Percentiles rank a stretch among this genome's conserved stretches.
These are phyloP conservation scores for Phrynosoma blainvillii DNA, from an alignment of 2,113 vertebrate species.

Conservation along the genomic window DNA sequence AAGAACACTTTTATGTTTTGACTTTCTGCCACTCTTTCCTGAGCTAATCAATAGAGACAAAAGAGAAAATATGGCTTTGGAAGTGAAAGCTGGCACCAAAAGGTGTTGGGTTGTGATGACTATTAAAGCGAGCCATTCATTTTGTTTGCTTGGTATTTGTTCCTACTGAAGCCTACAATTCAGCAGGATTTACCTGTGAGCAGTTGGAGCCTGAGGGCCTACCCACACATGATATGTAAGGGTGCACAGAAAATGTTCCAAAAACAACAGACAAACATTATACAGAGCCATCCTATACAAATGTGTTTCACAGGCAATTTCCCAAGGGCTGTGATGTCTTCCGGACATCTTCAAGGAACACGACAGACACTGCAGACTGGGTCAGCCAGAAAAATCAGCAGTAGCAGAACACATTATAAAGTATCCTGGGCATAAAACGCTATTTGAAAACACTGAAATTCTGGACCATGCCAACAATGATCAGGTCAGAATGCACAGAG, in stretches of 20 bases:
- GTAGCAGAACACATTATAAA: too few species aligned
- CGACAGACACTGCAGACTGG: too few species aligned
- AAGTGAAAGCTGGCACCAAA: constrained; percentile 40
- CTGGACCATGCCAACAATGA: too few species aligned
- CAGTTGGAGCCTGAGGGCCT: constrained; percentile 53
- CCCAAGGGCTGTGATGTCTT: too few species aligned
- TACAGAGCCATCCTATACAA: too few species aligned
- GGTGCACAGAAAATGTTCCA: not conserved
- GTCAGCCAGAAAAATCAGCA: too few species aligned
- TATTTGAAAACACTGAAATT: too few species aligned
- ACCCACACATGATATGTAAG: not conserved
- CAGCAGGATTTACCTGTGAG: constrained; percentile 67
- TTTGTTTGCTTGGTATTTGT: constrained; percentile 31
- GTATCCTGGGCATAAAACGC: too few species aligned
- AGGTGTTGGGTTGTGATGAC: constrained; percentile 30
- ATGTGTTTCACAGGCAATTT: too few species aligned
- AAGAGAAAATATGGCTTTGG: constrained; percentile 66
- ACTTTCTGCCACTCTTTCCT: constrained; percentile 44
- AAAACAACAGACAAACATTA: not conserved
- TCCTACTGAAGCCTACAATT: constrained; percentile 61
- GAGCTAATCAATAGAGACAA: constrained; percentile 40
- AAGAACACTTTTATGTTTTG: constrained; percentile 55
- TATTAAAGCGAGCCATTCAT: constrained; percentile 43
- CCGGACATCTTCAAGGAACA: too few species aligned
- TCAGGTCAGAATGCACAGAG: too few species aligned